Conservation (phyloP, 2,797 vertebrate species). For the Darevskia nairensis region DNA sequence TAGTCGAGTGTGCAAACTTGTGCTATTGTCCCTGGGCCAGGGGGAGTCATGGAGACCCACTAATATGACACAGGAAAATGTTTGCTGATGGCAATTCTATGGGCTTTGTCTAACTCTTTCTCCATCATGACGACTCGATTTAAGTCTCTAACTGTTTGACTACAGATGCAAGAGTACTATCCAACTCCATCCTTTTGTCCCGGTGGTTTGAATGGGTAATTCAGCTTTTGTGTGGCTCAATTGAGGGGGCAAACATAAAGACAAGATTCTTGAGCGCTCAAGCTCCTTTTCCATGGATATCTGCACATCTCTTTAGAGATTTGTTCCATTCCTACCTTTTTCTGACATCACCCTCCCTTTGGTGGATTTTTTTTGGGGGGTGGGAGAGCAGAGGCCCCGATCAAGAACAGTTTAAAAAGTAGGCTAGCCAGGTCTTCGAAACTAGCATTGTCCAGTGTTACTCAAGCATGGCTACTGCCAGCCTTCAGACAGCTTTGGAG, state of each 20-base stretch:
- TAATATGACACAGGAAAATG: conserved; percentile 99
- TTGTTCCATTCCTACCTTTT: conserved; percentile 85
- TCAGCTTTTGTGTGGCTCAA: conserved; percentile 99
- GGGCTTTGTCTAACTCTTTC: conserved; percentile 99
- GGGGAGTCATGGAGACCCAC: conserved; percentile 99
- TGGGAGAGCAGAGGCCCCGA: conserved; percentile 71
- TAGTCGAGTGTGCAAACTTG: conserved; percentile 99
- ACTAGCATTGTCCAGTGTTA: conserved; percentile 79
- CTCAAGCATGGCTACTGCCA: conserved; percentile 78
- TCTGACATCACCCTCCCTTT: conserved; percentile 84
- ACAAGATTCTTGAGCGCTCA: conserved; percentile 99
- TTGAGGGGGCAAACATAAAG: conserved; percentile 99
- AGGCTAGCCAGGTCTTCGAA: conserved; percentile 75
- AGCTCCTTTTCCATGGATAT: conserved; percentile 99
- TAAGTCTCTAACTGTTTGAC: conserved; percentile 99
- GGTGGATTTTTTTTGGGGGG: conserved; percentile 53
- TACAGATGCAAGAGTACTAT: conserved; percentile 99
- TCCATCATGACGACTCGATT: conserved; percentile 99
- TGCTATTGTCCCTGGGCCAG: conserved; percentile 97
- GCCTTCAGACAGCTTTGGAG: conserved; percentile 69
- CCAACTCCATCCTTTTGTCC: conserved; percentile 98
- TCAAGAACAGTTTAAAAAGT: conserved; percentile 80
- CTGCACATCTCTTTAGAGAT: conserved; percentile 89
- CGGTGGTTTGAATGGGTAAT: conserved; percentile 99
- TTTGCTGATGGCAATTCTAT: conserved; percentile 99